These are phyloP conservation scores for Adelges cooleyi DNA, from an alignment of 1,140 invertebrate species.

Conservation along the genomic window DNA sequence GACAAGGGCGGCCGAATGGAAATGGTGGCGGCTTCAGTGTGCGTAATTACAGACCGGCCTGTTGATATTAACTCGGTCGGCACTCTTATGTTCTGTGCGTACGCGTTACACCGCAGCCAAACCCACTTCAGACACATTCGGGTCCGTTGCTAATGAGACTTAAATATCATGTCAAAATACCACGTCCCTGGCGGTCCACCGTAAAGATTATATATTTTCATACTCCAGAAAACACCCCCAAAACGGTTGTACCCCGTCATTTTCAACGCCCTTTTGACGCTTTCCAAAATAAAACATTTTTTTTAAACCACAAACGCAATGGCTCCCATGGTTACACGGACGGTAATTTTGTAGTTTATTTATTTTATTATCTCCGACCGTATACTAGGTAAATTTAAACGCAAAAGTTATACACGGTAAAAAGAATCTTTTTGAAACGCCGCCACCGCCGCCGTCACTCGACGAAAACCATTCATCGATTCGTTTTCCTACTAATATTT, in stretches of 20 bases:
- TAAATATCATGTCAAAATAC: constrained; percentile 27
- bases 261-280: constrained; percentile 26
- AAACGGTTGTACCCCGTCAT: constrained; percentile 18
- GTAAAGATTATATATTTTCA: not conserved
- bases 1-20: too few relatives aligned
- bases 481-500: too few relatives aligned
- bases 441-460: not conserved
- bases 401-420: too few relatives aligned
- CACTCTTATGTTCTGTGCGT: not conserved
- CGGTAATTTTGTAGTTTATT: not conserved
- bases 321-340: not conserved
- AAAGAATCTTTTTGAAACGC: too few relatives aligned
- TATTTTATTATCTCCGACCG: too few relatives aligned
- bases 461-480: not conserved
- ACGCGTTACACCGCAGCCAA: not conserved
- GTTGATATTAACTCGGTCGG: constrained; percentile 26
- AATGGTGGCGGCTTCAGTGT: not conserved
- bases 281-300: constrained; percentile 3
- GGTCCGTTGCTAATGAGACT: constrained; percentile 25
- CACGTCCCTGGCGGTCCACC: constrained; percentile 13
- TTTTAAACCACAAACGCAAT: not conserved
- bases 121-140: not conserved
- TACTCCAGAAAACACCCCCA: not conserved
- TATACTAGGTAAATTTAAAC: too few relatives aligned
- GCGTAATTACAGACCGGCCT: constrained; percentile 23